Evolutionary conservation across 2,888 invertebrate genomes (phyloP), one percentile per base, ranked within the genome.

Genomic region (Drosophila pseudotalamancana): DNA sequence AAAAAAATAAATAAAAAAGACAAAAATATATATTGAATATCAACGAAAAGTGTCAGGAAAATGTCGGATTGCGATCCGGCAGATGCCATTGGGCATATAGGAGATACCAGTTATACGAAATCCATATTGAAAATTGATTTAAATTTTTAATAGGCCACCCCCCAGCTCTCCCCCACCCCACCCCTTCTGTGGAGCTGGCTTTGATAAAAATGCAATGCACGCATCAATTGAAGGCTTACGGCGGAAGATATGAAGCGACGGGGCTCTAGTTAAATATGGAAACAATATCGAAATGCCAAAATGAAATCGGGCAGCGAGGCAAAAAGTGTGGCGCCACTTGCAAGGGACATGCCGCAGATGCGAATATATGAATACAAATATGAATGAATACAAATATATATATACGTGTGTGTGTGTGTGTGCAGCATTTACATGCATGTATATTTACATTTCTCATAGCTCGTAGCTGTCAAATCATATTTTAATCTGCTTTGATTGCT

Each of bases 401-500:
- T 40, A 29, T 32, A 11, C 14, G 53, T 39, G n/a, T 49, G 23
- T 9, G 25, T 25, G 8, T n/a, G 53, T 39, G n/a, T 49, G 23
- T 9, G 25, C 16, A 16, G 32, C 55, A 27, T 21, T 21, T 40
- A 34, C 46, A 25, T 16, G 37, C 49, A 40, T 39, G 16, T 45
- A 49, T 54, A 39, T 67, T 37, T 50, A 35, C 59, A 60, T 83
- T 74, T 62, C 63, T 53, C 63, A 64, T 75, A 50, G 53, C 73
- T 70, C 68, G 81, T 61, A 62, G 78, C 89, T 88, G 89, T 89
- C 88, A 89, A 89, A 89, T 89, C 89, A 89, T 90, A 89, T 89
- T 89, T 89, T 89, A 89, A 89, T 89, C 89, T 89, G 84, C 82
- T 87, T 90, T 89, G 89, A 90, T 90, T 89, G 89, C 86, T 90